A percentile compares a stretch with the other conserved stretches of the same genome.
These are phyloP conservation scores for Callorhinus ursinus DNA, from an alignment of 2,113 vertebrate genomes.

Conservation along the genomic window DNA sequence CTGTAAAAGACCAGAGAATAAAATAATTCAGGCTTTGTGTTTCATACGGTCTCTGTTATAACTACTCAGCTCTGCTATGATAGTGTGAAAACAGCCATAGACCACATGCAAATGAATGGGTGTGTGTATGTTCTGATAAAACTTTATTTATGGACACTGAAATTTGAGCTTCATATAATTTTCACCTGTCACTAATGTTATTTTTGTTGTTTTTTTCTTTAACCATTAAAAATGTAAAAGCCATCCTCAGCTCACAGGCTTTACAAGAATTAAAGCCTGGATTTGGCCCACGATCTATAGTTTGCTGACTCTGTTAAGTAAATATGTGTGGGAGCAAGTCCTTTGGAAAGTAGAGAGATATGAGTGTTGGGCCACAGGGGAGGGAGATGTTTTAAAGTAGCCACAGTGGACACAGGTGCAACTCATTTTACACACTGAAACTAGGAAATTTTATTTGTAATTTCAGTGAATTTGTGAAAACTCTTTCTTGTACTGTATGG, in stretches of 20 bases:
- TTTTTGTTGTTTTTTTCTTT: neutral
- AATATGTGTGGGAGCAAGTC: neutral
- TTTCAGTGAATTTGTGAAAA: neutral
- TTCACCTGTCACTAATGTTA: neutral
- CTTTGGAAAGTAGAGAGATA: neutral
- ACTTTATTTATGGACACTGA: neutral
- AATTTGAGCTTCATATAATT: neutral
- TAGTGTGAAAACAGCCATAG: neutral
- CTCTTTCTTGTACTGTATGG: neutral
- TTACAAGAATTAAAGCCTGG: neutral
- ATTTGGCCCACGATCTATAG: neutral
- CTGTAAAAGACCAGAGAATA: neutral
- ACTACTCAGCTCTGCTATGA: neutral
- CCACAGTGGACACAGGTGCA: neutral
- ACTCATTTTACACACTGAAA: neutral
- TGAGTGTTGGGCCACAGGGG: neutral
- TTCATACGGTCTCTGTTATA: neutral
- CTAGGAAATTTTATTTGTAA: neutral
- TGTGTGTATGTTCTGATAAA: neutral
- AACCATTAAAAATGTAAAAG: neutral
- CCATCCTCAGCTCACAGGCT: neutral
- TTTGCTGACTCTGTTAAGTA: neutral
- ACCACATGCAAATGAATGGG: neutral
- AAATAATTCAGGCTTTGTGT: neutral
- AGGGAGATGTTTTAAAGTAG: neutral